Percentiles rank a stretch among this genome's conserved stretches.
These are phyloP conservation scores for Tetranychus urticae DNA, from an alignment of 1,140 invertebrate genomes.

Conservation along the genomic window DNA sequence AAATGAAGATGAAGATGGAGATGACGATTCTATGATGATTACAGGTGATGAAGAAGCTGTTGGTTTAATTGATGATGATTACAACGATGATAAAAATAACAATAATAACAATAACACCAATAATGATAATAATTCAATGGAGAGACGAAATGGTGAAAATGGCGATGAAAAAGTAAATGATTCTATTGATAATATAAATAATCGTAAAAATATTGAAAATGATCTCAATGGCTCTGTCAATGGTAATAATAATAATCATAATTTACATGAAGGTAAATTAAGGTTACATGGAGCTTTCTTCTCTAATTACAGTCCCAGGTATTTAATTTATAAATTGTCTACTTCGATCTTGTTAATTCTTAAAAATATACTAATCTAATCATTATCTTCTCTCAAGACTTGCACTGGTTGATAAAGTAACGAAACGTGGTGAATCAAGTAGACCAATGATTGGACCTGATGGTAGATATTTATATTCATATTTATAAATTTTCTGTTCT, in stretches of 20 bases:
- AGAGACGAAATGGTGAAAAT: too few species aligned
- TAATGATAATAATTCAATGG: too few species aligned
- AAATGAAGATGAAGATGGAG: too few species aligned
- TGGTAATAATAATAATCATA: background rate
- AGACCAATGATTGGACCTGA: conserved; percentile 20
- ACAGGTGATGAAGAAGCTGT: background rate
- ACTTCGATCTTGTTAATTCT: background rate
- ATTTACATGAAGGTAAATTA: background rate
- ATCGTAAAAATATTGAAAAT: background rate
- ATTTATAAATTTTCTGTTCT: conserved; percentile 23
- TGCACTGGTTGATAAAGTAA: conserved; percentile 20
- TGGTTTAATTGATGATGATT: background rate
- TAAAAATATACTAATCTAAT: background rate
- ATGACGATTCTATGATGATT: background rate
- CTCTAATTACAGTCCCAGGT: conserved; percentile 6
- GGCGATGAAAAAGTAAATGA: too few species aligned
- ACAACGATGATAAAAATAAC: too few species aligned
- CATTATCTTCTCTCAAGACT: conserved; percentile 15
- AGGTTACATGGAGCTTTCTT: conserved; percentile 4
- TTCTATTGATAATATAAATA: too few species aligned
- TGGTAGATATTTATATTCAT: conserved; percentile 22
- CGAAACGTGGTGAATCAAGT: conserved; percentile 19
- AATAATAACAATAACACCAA: too few species aligned
- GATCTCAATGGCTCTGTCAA: background rate
- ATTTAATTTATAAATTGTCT: background rate